Percentiles rank a stretch among this genome's conserved stretches.
Evolutionary conservation across 2,113 vertebrate species (phyloP).

Genomic region (Dascyllus trimaculatus): DNA sequence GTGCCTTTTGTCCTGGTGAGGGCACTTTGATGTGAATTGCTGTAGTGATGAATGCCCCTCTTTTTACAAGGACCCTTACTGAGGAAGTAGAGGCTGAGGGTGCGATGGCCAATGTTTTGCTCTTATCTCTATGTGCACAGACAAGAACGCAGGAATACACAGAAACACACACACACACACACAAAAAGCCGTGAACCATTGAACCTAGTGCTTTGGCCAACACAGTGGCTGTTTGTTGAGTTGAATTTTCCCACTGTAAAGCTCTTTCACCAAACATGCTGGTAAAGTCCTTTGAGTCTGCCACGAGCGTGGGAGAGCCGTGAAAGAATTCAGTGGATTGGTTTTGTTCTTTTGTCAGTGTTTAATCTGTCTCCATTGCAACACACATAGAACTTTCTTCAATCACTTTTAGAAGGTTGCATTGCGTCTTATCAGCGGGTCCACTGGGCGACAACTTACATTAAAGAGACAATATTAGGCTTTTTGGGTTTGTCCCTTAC

Average conservation of each 20-base stretch:
- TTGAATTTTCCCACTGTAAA: constrained; percentile 62
- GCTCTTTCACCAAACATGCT: constrained; percentile 28
- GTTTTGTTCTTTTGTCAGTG: constrained; percentile 13
- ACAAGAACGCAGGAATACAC: constrained; percentile 40
- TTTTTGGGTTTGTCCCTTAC: too few relatives aligned
- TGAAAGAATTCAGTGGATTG: constrained; percentile 4
- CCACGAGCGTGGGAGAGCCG: constrained; percentile 38
- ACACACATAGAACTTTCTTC: constrained; percentile 6
- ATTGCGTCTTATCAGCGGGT: not conserved
- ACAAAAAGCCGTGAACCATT: constrained; percentile 43
- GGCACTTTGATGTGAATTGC: constrained; percentile 73
- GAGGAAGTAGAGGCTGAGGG: constrained; percentile 44
- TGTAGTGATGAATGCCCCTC: constrained; percentile 72
- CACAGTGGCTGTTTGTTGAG: constrained; percentile 62
- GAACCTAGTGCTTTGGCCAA: constrained; percentile 31
- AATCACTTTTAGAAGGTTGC: constrained; percentile 11
- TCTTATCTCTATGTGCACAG: constrained; percentile 74
- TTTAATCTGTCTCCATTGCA: not conserved
- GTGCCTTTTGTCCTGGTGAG: constrained; percentile 66
- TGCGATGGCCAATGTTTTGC: constrained; percentile 22
- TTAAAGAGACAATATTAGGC: not conserved
- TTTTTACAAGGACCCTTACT: constrained; percentile 67
- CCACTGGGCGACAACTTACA: not conserved
- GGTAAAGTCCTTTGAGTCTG: constrained; percentile 17
- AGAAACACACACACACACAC: constrained; percentile 22